These are phyloP conservation scores for Gallinago undulata DNA, from an alignment of 2,113 vertebrate genomes.

Conservation along the genomic window DNA sequence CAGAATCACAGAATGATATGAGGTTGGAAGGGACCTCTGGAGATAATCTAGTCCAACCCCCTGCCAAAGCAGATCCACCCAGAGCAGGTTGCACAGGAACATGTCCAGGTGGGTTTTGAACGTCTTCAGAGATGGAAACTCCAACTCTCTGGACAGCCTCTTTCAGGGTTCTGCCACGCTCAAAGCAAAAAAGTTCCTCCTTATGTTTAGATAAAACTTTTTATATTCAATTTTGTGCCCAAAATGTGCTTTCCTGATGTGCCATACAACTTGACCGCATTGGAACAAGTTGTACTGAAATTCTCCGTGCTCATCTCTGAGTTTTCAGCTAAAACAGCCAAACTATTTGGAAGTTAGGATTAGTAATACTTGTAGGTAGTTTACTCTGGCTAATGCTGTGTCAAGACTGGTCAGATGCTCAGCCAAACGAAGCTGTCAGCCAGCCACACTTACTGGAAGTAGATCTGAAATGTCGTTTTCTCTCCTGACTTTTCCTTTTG, in stretches of 20 bases:
- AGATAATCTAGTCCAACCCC: no score
- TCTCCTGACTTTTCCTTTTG: constrained; percentile 62
- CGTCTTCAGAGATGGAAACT: no score
- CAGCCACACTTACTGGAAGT: constrained; percentile 83
- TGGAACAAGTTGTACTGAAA: background rate
- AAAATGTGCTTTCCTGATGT: background rate
- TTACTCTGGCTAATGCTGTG: background rate
- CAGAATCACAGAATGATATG: no score
- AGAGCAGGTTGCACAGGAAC: no score
- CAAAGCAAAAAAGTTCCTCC: no score
- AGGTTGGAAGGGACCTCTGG: no score
- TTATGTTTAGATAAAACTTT: no score
- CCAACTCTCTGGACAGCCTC: no score
- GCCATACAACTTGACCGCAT: background rate
- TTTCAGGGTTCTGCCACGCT: no score
- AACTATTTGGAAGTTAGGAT: background rate
- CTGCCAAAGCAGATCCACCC: no score
- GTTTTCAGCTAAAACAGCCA: background rate
- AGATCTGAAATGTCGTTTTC: constrained; percentile 86
- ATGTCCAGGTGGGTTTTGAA: no score
- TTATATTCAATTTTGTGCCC: no score
- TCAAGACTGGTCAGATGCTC: background rate
- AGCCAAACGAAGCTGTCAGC: background rate
- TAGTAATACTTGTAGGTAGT: background rate
- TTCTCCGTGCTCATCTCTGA: background rate